Base-by-base conservation (phyloP, 92 coral and sea anemone species). In the Micromussa lordhowensis region DNA sequence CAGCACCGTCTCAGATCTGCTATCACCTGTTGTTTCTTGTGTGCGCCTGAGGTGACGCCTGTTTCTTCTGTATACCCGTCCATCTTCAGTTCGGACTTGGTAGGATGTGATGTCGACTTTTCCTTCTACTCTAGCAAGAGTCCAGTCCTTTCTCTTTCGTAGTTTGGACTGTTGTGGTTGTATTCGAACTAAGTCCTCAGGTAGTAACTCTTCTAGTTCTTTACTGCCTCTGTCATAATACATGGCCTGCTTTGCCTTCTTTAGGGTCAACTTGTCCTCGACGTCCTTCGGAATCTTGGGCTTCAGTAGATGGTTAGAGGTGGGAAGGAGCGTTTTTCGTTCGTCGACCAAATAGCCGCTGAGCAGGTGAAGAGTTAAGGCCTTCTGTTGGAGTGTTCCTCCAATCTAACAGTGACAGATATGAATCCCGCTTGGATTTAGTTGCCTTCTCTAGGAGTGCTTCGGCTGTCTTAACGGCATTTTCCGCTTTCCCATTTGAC, bases 371-470 rank as follows among this genome's bases (percentile, higher is more conserved):
- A 30, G 89, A 73, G 75, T 83, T 79, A 18, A 91, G 86, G n/a
- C 68, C 24, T 85, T 89, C n/a, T n/a, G n/a, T n/a, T n/a, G n/a
- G n/a, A n/a, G n/a, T n/a, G n/a, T n/a, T n/a, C n/a, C n/a, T n/a
- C 93, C 94, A 89, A 78, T 88, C 92, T 32, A 94, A 86, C 13
- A 88, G 82, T 11, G 96, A 87, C 57, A 94, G 84, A 24, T 91
- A 94, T 58, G 94, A 92, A 80, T 93, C 94, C 34, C 78, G 24
- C 18, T 79, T 71, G 53, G 94, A 75, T 59, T 91, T 82, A 9
- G 21, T 55, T 9, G 91, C 88, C 75, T 89, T 91, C 81, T 64
- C 71, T 81, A 94, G 64, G 82, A 94, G 88, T 18, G 63, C 54
- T 81, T 94, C 64, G 12, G 94, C 94, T 21, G 87, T 87, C 61